Conservation (phyloP, 2,113 vertebrate genomes). For the Lepisosteus oculatus region DNA sequence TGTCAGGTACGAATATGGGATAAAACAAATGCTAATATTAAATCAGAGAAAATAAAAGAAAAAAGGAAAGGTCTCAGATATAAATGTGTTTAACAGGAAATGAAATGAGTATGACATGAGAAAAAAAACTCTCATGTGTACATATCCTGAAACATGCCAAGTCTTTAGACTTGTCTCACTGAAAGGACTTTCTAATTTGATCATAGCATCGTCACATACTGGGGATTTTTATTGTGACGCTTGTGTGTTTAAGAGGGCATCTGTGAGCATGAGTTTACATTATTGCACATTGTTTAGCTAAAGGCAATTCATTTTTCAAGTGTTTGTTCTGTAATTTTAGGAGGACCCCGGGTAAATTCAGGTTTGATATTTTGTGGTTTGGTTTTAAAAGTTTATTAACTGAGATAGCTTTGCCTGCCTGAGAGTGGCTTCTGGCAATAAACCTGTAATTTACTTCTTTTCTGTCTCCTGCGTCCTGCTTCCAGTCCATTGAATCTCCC, state of each 20-base stretch:
- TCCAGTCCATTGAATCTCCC: constrained; percentile 32
- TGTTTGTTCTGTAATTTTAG: not conserved
- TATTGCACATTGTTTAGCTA: not conserved
- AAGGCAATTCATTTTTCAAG: not conserved
- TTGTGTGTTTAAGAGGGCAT: not conserved
- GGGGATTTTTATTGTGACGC: not conserved
- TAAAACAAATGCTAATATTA: too few relatives aligned
- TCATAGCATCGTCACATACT: constrained; percentile 21
- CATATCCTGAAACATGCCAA: not conserved
- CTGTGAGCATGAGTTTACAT: not conserved
- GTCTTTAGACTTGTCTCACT: constrained; percentile 27
- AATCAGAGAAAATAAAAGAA: too few relatives aligned
- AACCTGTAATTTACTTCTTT: constrained; percentile 37
- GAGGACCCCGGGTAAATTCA: constrained; percentile 31
- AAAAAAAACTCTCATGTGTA: not conserved
- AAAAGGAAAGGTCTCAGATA: too few relatives aligned
- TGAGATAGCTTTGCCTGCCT: constrained; percentile 28
- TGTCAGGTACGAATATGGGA: too few relatives aligned
- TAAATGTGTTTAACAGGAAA: constrained; percentile 19
- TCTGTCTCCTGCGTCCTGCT: constrained; percentile 36
- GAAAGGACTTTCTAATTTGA: constrained; percentile 39
- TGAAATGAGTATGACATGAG: constrained; percentile 50
- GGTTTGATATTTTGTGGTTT: constrained; percentile 42
- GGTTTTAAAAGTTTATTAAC: constrained; percentile 38
- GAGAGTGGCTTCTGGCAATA: constrained; percentile 38